These are phyloP conservation scores for Hydropotes inermis DNA, from an alignment of 2,113 vertebrate genomes.

Conservation along the genomic window DNA sequence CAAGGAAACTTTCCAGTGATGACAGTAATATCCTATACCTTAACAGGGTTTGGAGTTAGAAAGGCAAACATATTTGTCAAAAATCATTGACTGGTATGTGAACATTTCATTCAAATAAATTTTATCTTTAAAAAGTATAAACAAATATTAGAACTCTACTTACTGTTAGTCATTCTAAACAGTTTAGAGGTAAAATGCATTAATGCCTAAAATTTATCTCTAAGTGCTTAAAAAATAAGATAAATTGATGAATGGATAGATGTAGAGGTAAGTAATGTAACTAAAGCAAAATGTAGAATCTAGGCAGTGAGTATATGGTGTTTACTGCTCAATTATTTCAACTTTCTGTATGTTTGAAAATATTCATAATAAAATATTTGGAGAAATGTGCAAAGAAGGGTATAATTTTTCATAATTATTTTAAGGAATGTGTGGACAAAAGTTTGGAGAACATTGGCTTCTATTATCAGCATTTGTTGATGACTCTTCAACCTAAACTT, in stretches of 20 bases:
- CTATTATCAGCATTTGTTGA: background rate
- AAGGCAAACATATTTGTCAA: background rate
- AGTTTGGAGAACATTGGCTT: background rate
- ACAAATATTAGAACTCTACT: background rate
- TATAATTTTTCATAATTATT: constrained; percentile 3
- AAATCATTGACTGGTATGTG: background rate
- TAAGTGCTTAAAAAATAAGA: constrained; percentile 24
- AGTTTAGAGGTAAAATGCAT: background rate
- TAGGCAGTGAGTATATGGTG: background rate
- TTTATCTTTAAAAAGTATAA: constrained; percentile 2
- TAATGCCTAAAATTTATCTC: background rate
- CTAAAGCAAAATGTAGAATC: background rate
- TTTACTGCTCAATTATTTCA: background rate
- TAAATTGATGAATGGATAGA: background rate
- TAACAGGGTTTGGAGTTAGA: background rate
- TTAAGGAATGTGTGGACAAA: background rate
- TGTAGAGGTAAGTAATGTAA: background rate
- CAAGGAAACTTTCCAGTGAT: background rate
- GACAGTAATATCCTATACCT: background rate
- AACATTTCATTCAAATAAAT: background rate
- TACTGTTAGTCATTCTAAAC: background rate
- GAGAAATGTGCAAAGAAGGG: background rate
- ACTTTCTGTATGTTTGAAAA: background rate
- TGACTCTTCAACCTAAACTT: background rate
- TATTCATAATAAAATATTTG: background rate